Conservation (phyloP, 2,113 vertebrate genomes). For the Scartelaos histophorus region DNA sequence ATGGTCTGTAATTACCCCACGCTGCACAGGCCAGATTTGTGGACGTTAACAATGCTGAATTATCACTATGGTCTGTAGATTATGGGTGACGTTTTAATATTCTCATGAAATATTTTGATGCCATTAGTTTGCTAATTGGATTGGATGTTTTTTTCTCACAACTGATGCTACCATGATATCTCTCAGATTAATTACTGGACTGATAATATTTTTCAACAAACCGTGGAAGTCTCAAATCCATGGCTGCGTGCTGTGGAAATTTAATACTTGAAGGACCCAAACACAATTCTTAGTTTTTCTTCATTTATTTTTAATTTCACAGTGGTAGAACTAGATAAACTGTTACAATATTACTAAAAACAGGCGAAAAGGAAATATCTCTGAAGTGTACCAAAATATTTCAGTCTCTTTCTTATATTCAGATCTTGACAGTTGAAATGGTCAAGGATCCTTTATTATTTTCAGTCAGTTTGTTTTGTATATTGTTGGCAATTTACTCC, state of each 20-base stretch:
- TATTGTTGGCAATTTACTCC: no score
- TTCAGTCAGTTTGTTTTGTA: no score
- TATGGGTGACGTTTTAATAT: slow-evolving; percentile 13
- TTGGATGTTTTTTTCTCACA: slow-evolving; percentile 36
- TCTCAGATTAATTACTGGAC: slow-evolving; percentile 41
- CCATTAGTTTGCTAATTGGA: slow-evolving; percentile 48
- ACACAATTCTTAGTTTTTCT: slow-evolving; percentile 46
- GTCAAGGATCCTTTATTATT: background rate
- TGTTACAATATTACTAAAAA: background rate
- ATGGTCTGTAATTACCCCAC: slow-evolving; percentile 37
- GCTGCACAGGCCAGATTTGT: slow-evolving; percentile 16
- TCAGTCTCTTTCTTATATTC: background rate
- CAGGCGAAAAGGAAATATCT: background rate
- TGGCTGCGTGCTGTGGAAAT: slow-evolving; percentile 28
- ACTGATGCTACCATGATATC: slow-evolving; percentile 12
- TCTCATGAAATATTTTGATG: slow-evolving; percentile 25
- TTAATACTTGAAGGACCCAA: slow-evolving; percentile 21
- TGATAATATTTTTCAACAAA: slow-evolving; percentile 18
- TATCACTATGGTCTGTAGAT: slow-evolving; percentile 35
- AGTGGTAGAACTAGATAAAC: slow-evolving; percentile 36
- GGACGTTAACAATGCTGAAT: slow-evolving; percentile 31
- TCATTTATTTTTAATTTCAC: slow-evolving; percentile 24
- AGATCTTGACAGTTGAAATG: background rate
- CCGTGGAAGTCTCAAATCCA: slow-evolving; percentile 42
- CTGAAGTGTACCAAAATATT: background rate